Conservation (phyloP, 2,888 invertebrate genomes). For the Orthosia incerta region DNA sequence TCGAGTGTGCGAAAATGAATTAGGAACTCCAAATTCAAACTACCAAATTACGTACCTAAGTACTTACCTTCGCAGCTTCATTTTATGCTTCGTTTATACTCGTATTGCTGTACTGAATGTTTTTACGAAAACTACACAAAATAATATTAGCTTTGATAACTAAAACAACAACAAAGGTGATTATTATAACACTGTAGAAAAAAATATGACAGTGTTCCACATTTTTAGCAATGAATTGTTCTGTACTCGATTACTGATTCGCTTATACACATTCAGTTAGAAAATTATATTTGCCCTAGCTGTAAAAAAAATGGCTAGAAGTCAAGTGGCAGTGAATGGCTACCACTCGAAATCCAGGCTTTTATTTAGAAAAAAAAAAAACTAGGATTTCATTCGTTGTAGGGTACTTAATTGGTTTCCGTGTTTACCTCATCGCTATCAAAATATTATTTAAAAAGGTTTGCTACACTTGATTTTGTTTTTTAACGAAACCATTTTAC, state of each 20-base stretch:
- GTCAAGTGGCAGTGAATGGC: constrained; percentile 35
- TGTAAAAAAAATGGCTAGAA: constrained; percentile 21
- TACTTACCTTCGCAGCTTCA: too few species aligned
- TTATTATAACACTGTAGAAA: too few species aligned
- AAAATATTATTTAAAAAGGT: constrained; percentile 7
- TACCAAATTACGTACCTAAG: background rate
- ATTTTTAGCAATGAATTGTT: background rate
- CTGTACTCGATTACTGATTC: background rate
- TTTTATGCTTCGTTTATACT: too few species aligned
- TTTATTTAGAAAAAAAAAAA: constrained; percentile 6
- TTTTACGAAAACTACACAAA: too few species aligned
- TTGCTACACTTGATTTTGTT: background rate
- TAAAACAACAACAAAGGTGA: too few species aligned
- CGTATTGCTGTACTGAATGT: too few species aligned
- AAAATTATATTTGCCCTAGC: constrained; percentile 16
- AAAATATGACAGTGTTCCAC: too few species aligned
- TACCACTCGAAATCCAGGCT: constrained; percentile 16
- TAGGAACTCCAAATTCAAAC: background rate
- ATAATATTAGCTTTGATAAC: too few species aligned
- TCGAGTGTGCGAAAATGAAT: too few species aligned
- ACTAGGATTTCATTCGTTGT: constrained; percentile 5
- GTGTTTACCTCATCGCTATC: background rate
- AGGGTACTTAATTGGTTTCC: constrained; percentile 9
- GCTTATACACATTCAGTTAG: constrained; percentile 4
- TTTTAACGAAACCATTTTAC: too few species aligned